Evolutionary conservation across 2,888 invertebrate genomes (phyloP).

Genomic region (Cephalotes varians): DNA sequence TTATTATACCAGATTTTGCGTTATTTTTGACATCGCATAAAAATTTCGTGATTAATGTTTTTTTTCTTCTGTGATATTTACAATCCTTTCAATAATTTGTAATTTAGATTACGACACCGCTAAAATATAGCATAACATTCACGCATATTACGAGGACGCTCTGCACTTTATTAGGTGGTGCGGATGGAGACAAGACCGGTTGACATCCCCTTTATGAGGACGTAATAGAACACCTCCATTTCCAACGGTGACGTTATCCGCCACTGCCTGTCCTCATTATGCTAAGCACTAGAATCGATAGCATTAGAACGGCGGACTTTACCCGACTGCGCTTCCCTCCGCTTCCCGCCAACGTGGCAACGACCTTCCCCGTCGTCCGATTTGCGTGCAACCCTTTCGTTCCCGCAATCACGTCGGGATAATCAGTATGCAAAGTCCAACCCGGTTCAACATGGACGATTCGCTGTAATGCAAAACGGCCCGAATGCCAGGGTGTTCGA

Average conservation of each 20-base stretch:
- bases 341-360: constrained; percentile 58
- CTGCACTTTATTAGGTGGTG: constrained; percentile 21
- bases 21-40: not conserved
- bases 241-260: constrained; percentile 73
- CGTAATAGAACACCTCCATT: constrained; percentile 62
- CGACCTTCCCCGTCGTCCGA: constrained; percentile 72
- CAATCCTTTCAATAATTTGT: not conserved
- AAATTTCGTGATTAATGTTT: not conserved
- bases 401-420: constrained; percentile 75
- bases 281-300: constrained; percentile 84
- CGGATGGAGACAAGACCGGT: constrained; percentile 31
- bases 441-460: constrained; percentile 66
- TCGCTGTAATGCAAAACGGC: constrained; percentile 63
- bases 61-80: constrained; percentile 1
- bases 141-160: not conserved
- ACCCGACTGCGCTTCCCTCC: constrained; percentile 52
- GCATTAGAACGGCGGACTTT: constrained; percentile 78
- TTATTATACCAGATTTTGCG: not conserved
- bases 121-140: constrained; percentile 11
- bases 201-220: constrained; percentile 37
- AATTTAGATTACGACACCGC: constrained; percentile 21
- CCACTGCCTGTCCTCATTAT: constrained; percentile 81
- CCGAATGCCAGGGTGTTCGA: constrained; percentile 50
- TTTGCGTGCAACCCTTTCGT: constrained; percentile 76
- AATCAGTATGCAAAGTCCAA: constrained; percentile 79